Evolutionary conservation across 2,888 invertebrate genomes (phyloP).

Genomic region (Eretmocerus hayati): DNA sequence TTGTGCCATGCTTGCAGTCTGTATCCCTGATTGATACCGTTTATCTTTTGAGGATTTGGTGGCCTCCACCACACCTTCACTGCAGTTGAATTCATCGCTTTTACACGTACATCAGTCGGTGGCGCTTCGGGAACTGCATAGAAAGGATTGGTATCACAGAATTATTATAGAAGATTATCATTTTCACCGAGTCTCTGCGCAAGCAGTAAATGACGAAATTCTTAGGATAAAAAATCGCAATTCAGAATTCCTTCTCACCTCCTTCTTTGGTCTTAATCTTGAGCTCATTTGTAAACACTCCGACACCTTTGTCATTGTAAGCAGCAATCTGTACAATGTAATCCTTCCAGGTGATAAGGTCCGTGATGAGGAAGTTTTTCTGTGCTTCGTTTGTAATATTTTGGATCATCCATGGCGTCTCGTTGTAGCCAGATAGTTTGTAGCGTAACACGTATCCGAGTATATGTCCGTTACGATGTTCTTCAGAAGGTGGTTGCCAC

Average conservation of each 20-base stretch:
- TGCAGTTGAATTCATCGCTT: slow-evolving; percentile 80
- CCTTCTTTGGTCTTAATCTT: slow-evolving; percentile 95
- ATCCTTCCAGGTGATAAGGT: slow-evolving; percentile 95
- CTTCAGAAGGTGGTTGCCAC: slow-evolving; percentile 93
- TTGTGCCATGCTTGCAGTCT: slow-evolving; percentile 80
- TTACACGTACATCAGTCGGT: slow-evolving; percentile 72
- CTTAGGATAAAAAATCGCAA: too few species aligned
- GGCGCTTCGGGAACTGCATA: slow-evolving; percentile 85
- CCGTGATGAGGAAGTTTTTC: slow-evolving; percentile 81
- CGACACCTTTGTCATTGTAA: slow-evolving; percentile 93
- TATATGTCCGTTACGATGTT: slow-evolving; percentile 91
- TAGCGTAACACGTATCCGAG: slow-evolving; percentile 89
- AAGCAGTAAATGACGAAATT: neutral
- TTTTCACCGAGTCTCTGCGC: neutral
- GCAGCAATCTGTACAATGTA: slow-evolving; percentile 95
- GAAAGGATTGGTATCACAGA: too few species aligned
- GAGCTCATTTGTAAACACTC: slow-evolving; percentile 82
- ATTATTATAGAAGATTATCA: neutral
- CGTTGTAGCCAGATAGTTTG: slow-evolving; percentile 83
- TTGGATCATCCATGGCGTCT: slow-evolving; percentile 77
- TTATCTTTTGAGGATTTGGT: slow-evolving; percentile 94
- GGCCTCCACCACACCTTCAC: slow-evolving; percentile 87
- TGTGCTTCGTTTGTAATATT: slow-evolving; percentile 92
- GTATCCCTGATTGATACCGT: slow-evolving; percentile 96
- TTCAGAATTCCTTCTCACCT: slow-evolving; percentile 41